Conservation (phyloP, 1,140 invertebrate genomes). For the Meloidogyne floridensis region DNA sequence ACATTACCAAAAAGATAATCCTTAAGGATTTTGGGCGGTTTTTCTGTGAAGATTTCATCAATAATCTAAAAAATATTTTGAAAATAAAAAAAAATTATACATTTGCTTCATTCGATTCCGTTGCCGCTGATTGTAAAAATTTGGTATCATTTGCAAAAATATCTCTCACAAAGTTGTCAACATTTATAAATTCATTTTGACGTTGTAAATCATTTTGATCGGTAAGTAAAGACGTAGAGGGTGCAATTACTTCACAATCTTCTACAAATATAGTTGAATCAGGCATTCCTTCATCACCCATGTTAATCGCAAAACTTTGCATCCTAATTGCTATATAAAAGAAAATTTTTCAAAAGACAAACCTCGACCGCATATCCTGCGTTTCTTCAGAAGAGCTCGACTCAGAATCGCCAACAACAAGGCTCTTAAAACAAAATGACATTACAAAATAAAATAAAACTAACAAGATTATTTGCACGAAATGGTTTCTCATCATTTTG, state of each 20-base stretch:
- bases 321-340: background rate
- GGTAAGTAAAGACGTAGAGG: background rate
- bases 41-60: slow-evolving; percentile 53
- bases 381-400: background rate
- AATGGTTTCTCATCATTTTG: background rate
- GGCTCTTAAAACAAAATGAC: background rate
- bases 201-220: slow-evolving; percentile 8
- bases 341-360: background rate
- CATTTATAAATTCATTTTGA: background rate
- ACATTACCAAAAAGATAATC: slow-evolving; percentile 93
- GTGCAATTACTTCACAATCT: slow-evolving; percentile 10
- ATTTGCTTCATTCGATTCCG: slow-evolving; percentile 6
- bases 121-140: slow-evolving; percentile 14
- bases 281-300: slow-evolving; percentile 10
- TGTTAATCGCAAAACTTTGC: slow-evolving; percentile 23
- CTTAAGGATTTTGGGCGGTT: slow-evolving; percentile 56
- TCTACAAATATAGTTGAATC: slow-evolving; percentile 16
- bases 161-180: slow-evolving; percentile 11
- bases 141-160: slow-evolving; percentile 22
- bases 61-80: slow-evolving; percentile 44
- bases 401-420: slow-evolving; percentile 2
- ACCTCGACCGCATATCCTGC: background rate
- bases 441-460: background rate
- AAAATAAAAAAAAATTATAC: background rate
- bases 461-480: background rate